These are phyloP conservation scores for Pseudomugil gertrudae DNA, from an alignment of 2,797 vertebrate species.

Conservation along the genomic window DNA sequence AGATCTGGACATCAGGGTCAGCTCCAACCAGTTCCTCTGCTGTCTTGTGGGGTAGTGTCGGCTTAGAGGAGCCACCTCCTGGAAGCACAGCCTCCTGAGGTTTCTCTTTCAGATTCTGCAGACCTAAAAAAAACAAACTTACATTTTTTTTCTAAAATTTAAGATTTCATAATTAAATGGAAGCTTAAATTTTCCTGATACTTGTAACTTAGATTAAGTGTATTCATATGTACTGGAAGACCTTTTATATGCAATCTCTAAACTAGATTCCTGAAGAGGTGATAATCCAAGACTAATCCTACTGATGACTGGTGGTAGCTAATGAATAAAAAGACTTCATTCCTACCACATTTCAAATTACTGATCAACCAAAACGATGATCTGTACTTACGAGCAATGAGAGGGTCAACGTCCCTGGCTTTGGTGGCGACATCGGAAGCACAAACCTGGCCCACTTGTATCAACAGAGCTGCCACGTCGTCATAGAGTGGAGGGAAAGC, in stretches of 20 bases:
- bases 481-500: conserved; percentile 97
- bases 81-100: conserved; percentile 75
- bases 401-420: conserved; percentile 92
- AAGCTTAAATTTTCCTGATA: too few species aligned
- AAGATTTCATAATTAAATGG: too few species aligned
- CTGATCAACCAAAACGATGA: fast-evolving
- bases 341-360: neutral
- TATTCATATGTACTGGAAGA: too few species aligned
- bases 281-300: neutral
- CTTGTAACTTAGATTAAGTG: too few species aligned
- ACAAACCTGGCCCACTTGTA: conserved; percentile 96
- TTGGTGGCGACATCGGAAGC: conserved; percentile 95
- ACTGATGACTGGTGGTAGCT: neutral
- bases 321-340: neutral
- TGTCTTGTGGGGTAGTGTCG: conserved; percentile 77
- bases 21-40: conserved; percentile 81
- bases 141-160: too few species aligned
- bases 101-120: conserved; percentile 93
- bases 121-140: conserved; percentile 74
- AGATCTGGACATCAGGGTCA: conserved; percentile 94
- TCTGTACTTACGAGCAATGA: conserved; percentile 89
- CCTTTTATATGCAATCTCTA: neutral
- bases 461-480: conserved; percentile 91
- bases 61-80: conserved; percentile 76
- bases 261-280: neutral